Conservation (phyloP, 2,888 invertebrate species). For the Machimus atricapillus region DNA sequence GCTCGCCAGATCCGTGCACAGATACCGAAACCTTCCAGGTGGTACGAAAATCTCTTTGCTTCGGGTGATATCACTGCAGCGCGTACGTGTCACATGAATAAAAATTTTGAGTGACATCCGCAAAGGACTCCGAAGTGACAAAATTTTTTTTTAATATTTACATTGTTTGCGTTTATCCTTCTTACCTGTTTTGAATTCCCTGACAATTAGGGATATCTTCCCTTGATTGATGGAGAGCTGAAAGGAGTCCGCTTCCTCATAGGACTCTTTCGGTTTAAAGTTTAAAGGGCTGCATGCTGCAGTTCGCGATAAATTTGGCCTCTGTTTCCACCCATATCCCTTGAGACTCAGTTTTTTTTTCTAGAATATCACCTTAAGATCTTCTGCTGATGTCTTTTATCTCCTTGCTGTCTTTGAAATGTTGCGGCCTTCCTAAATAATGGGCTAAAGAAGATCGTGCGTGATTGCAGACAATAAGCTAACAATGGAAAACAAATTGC, state of each 20-base stretch:
- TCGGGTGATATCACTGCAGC: neutral
- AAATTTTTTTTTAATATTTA: constrained; percentile 32
- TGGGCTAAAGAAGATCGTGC: constrained; percentile 29
- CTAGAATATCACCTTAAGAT: neutral
- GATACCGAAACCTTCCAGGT: constrained; percentile 30
- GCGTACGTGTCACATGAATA: constrained; percentile 46
- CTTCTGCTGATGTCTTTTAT: neutral
- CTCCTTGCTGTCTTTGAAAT: neutral
- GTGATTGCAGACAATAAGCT: constrained; percentile 41
- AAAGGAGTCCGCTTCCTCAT: neutral
- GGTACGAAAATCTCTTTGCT: neutral
- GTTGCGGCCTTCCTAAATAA: neutral
- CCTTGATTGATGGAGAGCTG: constrained; percentile 42
- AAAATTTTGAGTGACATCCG: constrained; percentile 43
- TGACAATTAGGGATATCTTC: constrained; percentile 46
- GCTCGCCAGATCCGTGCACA: neutral
- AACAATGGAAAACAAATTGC: constrained; percentile 46
- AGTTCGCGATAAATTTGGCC: neutral
- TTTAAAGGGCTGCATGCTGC: neutral
- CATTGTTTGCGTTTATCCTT: constrained; percentile 33
- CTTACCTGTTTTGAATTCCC: constrained; percentile 46
- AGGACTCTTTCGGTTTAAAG: neutral
- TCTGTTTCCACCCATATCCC: neutral
- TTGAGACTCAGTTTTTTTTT: neutral
- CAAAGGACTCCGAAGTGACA: constrained; percentile 44